Conservation (phyloP, 2,113 vertebrate genomes). For the Forbesichthys papilliferus region DNA sequence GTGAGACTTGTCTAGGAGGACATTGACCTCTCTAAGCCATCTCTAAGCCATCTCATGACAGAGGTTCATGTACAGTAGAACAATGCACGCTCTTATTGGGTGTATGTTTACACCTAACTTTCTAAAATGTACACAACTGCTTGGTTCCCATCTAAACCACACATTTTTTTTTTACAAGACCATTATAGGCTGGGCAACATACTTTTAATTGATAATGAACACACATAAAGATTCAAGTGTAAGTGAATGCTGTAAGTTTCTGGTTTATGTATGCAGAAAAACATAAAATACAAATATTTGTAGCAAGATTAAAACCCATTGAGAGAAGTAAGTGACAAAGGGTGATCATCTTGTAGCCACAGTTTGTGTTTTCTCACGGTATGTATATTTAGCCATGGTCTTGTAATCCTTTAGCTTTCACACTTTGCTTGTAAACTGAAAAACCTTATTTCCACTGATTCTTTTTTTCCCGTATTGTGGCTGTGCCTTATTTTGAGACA, state of each 20-base stretch:
- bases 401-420: conserved; percentile 51
- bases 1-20: no score
- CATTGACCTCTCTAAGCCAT: conserved; percentile 16
- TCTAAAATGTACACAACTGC: conserved; percentile 33
- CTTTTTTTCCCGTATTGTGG: conserved; percentile 55
- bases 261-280: conserved; percentile 51
- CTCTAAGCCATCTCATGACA: conserved; percentile 52
- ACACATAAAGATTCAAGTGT: conserved; percentile 54
- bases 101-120: conserved; percentile 52
- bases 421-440: conserved; percentile 58
- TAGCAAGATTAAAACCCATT: conserved; percentile 38
- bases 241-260: conserved; percentile 47
- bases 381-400: conserved; percentile 58
- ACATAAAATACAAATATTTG: conserved; percentile 49
- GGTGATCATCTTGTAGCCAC: neutral
- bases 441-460: conserved; percentile 44
- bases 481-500: conserved; percentile 56
- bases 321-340: conserved; percentile 1
- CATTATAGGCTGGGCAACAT: conserved; percentile 59
- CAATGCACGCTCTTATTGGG: conserved; percentile 26
- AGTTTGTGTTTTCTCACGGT: conserved; percentile 66
- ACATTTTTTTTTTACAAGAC: conserved; percentile 64
- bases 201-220: conserved; percentile 68
- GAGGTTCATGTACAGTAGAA: conserved; percentile 43
- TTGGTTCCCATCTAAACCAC: conserved; percentile 63